Conservation (phyloP, 1,140 invertebrate species). For the Drosophila pallidifrons region DNA sequence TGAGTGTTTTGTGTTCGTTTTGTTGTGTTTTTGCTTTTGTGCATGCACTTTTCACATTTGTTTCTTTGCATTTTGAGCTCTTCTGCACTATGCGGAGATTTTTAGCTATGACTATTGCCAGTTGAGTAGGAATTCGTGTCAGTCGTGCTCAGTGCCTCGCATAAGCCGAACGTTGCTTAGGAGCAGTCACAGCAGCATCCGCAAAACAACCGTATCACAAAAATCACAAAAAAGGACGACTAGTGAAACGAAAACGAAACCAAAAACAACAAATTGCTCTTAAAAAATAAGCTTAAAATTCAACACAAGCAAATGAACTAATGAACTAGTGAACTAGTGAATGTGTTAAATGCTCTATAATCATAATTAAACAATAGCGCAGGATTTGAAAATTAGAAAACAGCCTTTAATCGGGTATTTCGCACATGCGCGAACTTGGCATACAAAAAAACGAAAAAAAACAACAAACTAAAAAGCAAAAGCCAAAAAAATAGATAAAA, state of each 20-base stretch:
- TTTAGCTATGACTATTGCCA: constrained; percentile 72
- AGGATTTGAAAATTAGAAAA: constrained; percentile 16
- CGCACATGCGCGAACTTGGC: constrained; percentile 78
- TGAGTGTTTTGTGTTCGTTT: constrained; percentile 26
- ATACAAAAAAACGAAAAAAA: constrained; percentile 55
- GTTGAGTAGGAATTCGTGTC: constrained; percentile 69
- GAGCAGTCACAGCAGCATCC: constrained; percentile 27
- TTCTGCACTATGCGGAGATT: constrained; percentile 68
- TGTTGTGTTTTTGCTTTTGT: constrained; percentile 54
- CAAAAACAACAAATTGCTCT: constrained; percentile 45
- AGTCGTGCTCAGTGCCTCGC: constrained; percentile 80
- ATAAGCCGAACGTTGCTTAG: constrained; percentile 63
- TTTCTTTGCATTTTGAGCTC: constrained; percentile 77
- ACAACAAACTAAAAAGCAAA: constrained; percentile 62
- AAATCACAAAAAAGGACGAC: constrained; percentile 46
- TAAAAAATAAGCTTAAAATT: constrained; percentile 33
- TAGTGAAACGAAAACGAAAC: constrained; percentile 55
- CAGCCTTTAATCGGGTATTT: constrained; percentile 42
- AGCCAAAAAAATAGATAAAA: constrained; percentile 74
- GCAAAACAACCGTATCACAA: constrained; percentile 3
- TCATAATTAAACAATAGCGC: constrained; percentile 21
- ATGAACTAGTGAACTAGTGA: constrained; percentile 45
- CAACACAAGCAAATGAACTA: constrained; percentile 27
- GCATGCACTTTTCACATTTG: constrained; percentile 77
- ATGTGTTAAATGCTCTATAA: constrained; percentile 31